Evolutionary conservation across 2,797 vertebrate genomes (phyloP).

Genomic region (Protonibea diacanthus): DNA sequence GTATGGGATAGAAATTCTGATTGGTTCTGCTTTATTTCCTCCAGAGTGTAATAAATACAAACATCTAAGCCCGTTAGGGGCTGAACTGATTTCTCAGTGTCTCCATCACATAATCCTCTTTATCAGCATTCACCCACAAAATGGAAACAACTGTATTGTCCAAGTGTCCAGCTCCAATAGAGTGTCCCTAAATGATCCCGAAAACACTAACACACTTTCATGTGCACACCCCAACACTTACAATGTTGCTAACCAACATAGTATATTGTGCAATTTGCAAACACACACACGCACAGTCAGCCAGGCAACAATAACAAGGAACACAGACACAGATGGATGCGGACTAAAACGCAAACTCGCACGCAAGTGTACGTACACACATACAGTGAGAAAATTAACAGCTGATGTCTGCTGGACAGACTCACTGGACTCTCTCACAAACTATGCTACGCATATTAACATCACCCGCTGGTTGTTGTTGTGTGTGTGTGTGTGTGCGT

Average conservation of each 20-base stretch:
- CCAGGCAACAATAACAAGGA: background rate
- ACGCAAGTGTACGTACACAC: conserved; percentile 25
- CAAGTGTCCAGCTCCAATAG: conserved; percentile 38
- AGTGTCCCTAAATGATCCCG: conserved; percentile 41
- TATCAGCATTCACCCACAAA: conserved; percentile 50
- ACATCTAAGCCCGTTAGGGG: conserved; percentile 51
- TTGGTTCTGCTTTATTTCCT: conserved; percentile 60
- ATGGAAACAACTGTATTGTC: conserved; percentile 61
- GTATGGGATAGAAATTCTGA: conserved; percentile 21
- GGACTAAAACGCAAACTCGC: conserved; percentile 9
- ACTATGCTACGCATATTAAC: conserved; percentile 43
- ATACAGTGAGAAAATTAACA: conserved; percentile 63
- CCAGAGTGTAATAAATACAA: conserved; percentile 62
- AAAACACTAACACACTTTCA: conserved; percentile 16
- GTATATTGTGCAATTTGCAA: background rate
- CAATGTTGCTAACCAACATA: background rate
- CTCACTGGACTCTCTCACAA: conserved; percentile 41
- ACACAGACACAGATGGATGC: conserved; percentile 16
- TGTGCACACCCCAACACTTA: background rate
- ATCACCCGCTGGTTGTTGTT: conserved; percentile 33
- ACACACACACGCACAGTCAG: conserved; percentile 16
- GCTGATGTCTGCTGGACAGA: conserved; percentile 73
- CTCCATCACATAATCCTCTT: conserved; percentile 60
- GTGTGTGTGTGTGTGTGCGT: conserved; percentile 26
- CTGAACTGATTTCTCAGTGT: conserved; percentile 45